Percentiles rank a stretch among this genome's conserved stretches.
Conservation (phyloP, 2,113 vertebrate genomes). For the Spheniscus mendiculus region DNA sequence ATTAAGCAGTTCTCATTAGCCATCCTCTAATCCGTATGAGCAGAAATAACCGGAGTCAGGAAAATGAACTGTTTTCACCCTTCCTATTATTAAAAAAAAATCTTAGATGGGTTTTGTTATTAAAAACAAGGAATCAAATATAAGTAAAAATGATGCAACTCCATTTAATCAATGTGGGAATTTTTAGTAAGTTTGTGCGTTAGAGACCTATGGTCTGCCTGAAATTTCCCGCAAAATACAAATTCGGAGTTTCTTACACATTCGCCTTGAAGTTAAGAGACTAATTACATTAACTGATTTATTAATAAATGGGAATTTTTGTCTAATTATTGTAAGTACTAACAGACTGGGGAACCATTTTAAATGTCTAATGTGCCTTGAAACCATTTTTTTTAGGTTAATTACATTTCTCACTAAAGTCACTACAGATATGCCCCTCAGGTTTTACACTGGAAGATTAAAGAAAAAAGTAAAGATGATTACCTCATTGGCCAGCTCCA, state of each 20-base stretch:
- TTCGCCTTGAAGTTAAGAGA: conserved; percentile 76
- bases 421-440: conserved; percentile 67
- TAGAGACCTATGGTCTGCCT: background rate
- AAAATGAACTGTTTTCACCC: background rate
- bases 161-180: conserved; percentile 19
- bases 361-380: conserved; percentile 74
- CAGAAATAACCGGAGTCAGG: background rate
- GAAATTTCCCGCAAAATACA: conserved; percentile 62
- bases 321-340: conserved; percentile 91
- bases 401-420: conserved; percentile 75
- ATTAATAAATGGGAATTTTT: conserved; percentile 85
- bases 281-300: conserved; percentile 91
- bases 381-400: conserved; percentile 73
- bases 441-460: conserved; percentile 62
- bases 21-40: background rate
- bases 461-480: conserved; percentile 66
- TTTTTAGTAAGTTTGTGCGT: conserved; percentile 32
- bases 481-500: conserved; percentile 97
- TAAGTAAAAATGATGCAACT: background rate
- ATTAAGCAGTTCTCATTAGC: conserved; percentile 14
- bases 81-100: background rate
- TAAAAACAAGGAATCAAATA: background rate
- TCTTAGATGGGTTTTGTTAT: background rate
- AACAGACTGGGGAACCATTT: conserved; percentile 83
- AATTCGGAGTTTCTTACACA: conserved; percentile 79